Conservation (phyloP, 2,888 invertebrate species). For the Netelia melanura region DNA sequence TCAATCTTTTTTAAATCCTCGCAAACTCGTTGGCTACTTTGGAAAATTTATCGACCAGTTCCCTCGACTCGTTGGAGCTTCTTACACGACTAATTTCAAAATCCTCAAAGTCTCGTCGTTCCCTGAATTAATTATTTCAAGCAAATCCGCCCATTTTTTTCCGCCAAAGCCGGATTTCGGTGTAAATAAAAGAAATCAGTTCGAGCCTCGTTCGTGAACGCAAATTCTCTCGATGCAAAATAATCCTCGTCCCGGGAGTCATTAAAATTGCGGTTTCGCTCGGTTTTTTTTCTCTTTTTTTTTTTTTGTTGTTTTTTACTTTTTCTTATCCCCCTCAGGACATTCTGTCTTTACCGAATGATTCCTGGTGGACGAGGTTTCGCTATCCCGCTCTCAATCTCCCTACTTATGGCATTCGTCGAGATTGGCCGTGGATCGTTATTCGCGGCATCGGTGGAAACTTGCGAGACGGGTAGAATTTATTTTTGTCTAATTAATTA, state of each 20-base stretch:
- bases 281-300: not conserved
- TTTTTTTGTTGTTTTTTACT: not conserved
- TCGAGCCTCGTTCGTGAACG: conserved; percentile 6
- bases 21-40: not conserved
- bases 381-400: conserved; percentile 26
- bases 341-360: conserved; percentile 19
- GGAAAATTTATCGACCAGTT: conserved; percentile 1
- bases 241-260: conserved; percentile 26
- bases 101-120: conserved; percentile 41
- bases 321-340: not conserved
- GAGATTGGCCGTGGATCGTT: conserved; percentile 46
- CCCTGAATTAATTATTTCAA: conserved; percentile 59
- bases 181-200: conserved; percentile 14
- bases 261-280: conserved; percentile 53
- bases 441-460: conserved; percentile 46
- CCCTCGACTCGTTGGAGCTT: not conserved
- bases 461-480: conserved; percentile 29
- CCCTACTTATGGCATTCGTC: conserved; percentile 45
- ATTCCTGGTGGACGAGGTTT: conserved; percentile 7
- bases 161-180: not conserved
- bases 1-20: not conserved
- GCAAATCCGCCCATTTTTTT: conserved; percentile 19
- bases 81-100: not conserved
- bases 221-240: conserved; percentile 23
- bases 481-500: conserved; percentile 68